Percentiles rank a stretch among this genome's conserved stretches.
Conservation (phyloP, 1,140 invertebrate species). For the Spodoptera frugiperda region DNA sequence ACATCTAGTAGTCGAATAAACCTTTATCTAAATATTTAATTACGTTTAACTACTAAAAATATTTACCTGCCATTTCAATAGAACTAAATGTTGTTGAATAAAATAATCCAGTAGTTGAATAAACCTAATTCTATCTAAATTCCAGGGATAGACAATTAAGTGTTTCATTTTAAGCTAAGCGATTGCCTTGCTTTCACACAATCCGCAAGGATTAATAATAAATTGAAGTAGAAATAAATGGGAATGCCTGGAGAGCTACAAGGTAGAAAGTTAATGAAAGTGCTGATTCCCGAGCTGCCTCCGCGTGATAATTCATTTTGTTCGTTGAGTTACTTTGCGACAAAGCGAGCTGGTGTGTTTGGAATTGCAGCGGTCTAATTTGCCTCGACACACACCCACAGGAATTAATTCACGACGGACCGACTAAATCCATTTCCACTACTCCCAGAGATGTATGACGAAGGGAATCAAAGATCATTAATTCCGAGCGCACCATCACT, state of each 20-base stretch:
- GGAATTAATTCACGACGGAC: conserved; percentile 46
- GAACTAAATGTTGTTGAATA: conserved; percentile 8
- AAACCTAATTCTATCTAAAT: conserved; percentile 3
- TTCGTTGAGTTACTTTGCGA: conserved; percentile 50
- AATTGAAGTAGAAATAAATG: conserved; percentile 45
- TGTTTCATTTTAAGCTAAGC: conserved; percentile 24
- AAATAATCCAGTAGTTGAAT: conserved; percentile 24
- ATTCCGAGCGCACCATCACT: conserved; percentile 27
- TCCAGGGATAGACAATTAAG: conserved; percentile 12
- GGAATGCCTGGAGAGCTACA: conserved; percentile 7
- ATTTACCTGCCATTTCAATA: not conserved
- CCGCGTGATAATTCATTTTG: conserved; percentile 59
- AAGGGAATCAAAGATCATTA: conserved; percentile 22
- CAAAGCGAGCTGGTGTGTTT: conserved; percentile 53
- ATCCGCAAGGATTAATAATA: conserved; percentile 42
- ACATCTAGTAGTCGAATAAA: too few species aligned
- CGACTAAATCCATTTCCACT: conserved; percentile 33
- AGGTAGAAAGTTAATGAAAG: conserved; percentile 57
- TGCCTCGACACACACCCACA: conserved; percentile 38
- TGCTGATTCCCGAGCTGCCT: conserved; percentile 50
- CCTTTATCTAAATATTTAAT: too few species aligned
- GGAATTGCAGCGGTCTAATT: conserved; percentile 52
- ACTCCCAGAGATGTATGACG: conserved; percentile 25
- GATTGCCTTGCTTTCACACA: conserved; percentile 21
- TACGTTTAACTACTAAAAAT: too few species aligned